These are phyloP conservation scores for Cephus sareptanus DNA, from an alignment of 2,888 invertebrate genomes.

Conservation along the genomic window DNA sequence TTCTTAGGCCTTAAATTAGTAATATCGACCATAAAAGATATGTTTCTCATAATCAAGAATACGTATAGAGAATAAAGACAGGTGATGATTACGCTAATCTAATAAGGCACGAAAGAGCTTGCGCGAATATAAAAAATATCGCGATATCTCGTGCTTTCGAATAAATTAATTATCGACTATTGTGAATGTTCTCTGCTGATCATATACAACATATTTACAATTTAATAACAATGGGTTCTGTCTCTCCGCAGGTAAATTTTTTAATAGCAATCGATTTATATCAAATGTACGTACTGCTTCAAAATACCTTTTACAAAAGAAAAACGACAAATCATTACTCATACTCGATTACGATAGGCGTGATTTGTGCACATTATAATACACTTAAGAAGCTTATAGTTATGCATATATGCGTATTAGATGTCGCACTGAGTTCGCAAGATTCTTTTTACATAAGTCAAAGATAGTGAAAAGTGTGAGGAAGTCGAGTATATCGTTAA, in stretches of 20 bases:
- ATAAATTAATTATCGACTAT: background rate
- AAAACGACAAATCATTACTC: background rate
- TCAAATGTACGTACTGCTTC: slow-evolving; percentile 33
- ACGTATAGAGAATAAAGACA: background rate
- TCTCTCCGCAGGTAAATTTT: slow-evolving; percentile 32
- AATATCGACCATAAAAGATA: background rate
- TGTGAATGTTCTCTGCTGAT: background rate
- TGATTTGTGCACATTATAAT: background rate
- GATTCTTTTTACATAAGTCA: slow-evolving; percentile 17
- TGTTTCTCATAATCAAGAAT: slow-evolving; percentile 15
- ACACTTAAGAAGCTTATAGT: slow-evolving; percentile 5
- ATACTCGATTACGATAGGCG: background rate
- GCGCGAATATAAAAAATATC: background rate
- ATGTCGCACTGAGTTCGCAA: slow-evolving; percentile 24
- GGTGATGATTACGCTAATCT: background rate
- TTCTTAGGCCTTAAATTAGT: background rate
- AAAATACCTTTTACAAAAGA: slow-evolving; percentile 44
- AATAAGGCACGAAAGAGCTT: background rate
- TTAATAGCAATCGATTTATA: slow-evolving; percentile 28
- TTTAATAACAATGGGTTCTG: background rate
- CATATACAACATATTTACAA: background rate
- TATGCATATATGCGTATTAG: slow-evolving; percentile 22
- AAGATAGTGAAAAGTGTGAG: slow-evolving; percentile 14
- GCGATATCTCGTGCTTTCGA: background rate
- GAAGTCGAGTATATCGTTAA: slow-evolving; percentile 9